These are phyloP conservation scores for Gymnothorax reevesii DNA, from an alignment of 2,797 vertebrate genomes.

Conservation along the genomic window DNA sequence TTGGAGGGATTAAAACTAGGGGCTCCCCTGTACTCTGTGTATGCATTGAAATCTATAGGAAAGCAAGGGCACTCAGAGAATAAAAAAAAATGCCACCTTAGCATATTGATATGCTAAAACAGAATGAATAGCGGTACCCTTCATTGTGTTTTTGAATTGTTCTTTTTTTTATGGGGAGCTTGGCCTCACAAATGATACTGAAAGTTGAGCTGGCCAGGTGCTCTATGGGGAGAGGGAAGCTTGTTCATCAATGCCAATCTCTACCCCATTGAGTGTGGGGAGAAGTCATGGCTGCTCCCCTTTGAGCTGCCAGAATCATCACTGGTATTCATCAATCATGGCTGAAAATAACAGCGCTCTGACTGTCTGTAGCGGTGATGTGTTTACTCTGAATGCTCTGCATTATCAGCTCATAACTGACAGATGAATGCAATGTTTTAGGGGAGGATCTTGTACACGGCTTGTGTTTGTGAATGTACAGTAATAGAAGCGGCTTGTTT, in stretches of 20 bases:
- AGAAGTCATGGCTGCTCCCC: slow-evolving; percentile 16
- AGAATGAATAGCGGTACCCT: slow-evolving; percentile 31
- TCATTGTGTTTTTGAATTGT: slow-evolving; percentile 15
- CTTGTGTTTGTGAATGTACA: not conserved
- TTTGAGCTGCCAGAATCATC: slow-evolving; percentile 26
- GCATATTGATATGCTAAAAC: slow-evolving; percentile 24
- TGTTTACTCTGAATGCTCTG: slow-evolving; percentile 3
- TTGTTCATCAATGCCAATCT: slow-evolving; percentile 29
- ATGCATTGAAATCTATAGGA: slow-evolving; percentile 36
- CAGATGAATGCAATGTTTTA: not conserved
- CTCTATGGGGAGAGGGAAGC: slow-evolving; percentile 4
- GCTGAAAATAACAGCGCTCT: not conserved
- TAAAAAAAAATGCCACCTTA: slow-evolving; percentile 43
- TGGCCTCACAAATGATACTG: slow-evolving; percentile 15
- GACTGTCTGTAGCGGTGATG: slow-evolving; percentile 5
- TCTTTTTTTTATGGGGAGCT: slow-evolving; percentile 27
- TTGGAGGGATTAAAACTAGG: slow-evolving; percentile 24
- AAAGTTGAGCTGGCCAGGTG: slow-evolving; percentile 19
- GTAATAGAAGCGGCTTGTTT: not conserved
- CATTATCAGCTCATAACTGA: slow-evolving; percentile 7
- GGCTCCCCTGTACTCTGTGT: not conserved
- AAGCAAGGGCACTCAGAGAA: slow-evolving; percentile 47
- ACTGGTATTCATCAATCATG: slow-evolving; percentile 30
- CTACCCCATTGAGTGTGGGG: slow-evolving; percentile 10
- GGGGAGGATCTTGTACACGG: not conserved